Base-by-base conservation (phyloP, 2,888 invertebrate species). In the Sminthurides aquaticus region DNA sequence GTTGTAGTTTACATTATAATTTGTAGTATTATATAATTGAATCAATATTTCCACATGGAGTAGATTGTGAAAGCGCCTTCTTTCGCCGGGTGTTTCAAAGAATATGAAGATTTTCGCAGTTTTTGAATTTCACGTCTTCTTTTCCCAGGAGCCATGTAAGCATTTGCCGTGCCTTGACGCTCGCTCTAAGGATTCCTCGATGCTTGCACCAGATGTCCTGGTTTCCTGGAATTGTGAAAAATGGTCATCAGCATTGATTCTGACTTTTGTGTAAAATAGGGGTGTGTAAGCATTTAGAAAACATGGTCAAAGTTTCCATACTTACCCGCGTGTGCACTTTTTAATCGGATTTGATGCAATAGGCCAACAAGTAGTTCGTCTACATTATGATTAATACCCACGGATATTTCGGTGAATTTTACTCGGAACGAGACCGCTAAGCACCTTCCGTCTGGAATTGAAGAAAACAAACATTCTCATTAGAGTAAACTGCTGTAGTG, bases 331-430 rank as follows among this genome's bases (percentile, higher is more conserved):
- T 75, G 71, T 54, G 78, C 77, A 75, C 84, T 84, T 79, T 91
- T 91, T 72, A 94, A 83, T 60, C 93, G 84, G 75, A 95, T 92
- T 80, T 95, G 94, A 75, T 89, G 91, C 68, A 97, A 84, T 65
- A 93, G 88, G 0, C 96, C 96, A 26, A 94, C 95, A 54, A 97
- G 83, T 0, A 97, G 84, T 76, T 97, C 95, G 81, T 97, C 96
- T 28, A 96, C 92, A 78, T 95, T 93, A 83, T 96, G 94, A 80
- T 95, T 96, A 76, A 97, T 91, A 18, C 93, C 96, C 18, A 95
- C 95, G 0, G 96, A 96, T 22, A 95, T 90, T 80, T 97, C 96
- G 73, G 93, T 90, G 82, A 92, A 94, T 79, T 96, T 96, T 63
- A 91, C 88, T 72, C 91, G 88, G 80, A 89, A 91, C 1, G 90